Evolutionary conservation across 2,797 vertebrate genomes (phyloP), one percentile per base, ranked within the genome.

Genomic region (Acrossocheilus fasciatus): DNA sequence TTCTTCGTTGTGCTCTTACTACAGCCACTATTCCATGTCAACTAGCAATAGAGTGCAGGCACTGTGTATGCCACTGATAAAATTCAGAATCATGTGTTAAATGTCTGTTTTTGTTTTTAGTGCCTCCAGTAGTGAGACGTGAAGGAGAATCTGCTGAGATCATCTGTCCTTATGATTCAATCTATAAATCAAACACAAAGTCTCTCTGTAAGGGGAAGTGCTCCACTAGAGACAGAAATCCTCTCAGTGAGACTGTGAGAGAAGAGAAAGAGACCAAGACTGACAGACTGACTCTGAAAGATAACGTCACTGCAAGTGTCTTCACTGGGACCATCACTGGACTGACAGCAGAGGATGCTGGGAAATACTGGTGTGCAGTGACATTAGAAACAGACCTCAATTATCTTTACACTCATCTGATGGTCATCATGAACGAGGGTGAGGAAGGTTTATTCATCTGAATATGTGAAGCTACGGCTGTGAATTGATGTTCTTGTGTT

Each of bases 361-460:
- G 87, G 78, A 77, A 52, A 76, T 85, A 88, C 52, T 85, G 87
- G 83, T 88, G 87, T 76, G 83, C 70, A 12, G 41, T 85, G 11
- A 88, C 57, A 47, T 72, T 11, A 86, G 30, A 62, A 23, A 52
- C 17, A 47, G 26, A 39, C 20, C 30, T 30, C 30, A 30, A 30
- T 30, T 30, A 30, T 30, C 30, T 30, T 30, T 30, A 30, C 30
- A 30, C 30, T 30, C 30, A 30, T 30, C 30, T 30, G 30, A 30
- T 30, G 30, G 30, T 30, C 30, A 30, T 30, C 30, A 30, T 30
- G 30, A 30, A 30, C 30, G 30, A 30, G 30, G 30, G 30, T 30
- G 30, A 30, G 30, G 30, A 30, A 30, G 30, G 30, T 30, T 30
- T 30, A 30, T 30, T 30, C 30, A 30, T 30, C 30, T 30, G 30